These are phyloP conservation scores for Phycodurus eques DNA, from an alignment of 2,113 vertebrate species.

Conservation along the genomic window DNA sequence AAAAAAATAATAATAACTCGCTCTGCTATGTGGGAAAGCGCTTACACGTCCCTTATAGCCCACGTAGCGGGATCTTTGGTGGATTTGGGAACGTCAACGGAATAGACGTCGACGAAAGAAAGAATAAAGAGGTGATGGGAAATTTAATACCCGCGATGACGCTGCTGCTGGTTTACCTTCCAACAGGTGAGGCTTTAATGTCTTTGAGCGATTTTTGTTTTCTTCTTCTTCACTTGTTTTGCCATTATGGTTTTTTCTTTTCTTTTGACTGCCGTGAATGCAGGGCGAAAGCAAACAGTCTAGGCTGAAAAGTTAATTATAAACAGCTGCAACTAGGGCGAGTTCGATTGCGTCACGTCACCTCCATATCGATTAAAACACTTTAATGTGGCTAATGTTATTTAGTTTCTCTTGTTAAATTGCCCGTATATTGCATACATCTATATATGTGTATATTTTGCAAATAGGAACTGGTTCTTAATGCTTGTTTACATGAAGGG, in stretches of 20 bases:
- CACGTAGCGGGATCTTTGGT: neutral
- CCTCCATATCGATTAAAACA: too few relatives aligned
- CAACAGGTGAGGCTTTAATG: constrained; percentile 62
- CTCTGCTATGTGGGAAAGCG: constrained; percentile 12
- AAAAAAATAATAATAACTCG: too few relatives aligned
- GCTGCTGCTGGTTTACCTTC: constrained; percentile 58
- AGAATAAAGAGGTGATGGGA: constrained; percentile 54
- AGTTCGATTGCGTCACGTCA: constrained; percentile 49
- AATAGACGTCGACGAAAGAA: constrained; percentile 21
- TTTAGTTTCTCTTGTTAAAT: too few relatives aligned
- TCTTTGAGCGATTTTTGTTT: neutral
- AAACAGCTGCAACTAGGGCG: constrained; percentile 54
- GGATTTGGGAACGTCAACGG: constrained; percentile 18
- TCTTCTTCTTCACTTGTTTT: neutral
- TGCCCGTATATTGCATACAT: too few relatives aligned
- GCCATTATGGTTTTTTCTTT: too few relatives aligned
- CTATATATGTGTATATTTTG: too few relatives aligned
- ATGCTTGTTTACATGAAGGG: neutral
- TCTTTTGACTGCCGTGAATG: neutral
- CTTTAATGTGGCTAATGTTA: too few relatives aligned
- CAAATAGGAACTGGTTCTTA: neutral
- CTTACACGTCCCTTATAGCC: neutral
- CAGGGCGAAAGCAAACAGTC: constrained; percentile 10
- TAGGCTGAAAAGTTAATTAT: constrained; percentile 59
- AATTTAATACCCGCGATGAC: constrained; percentile 49